A percentile compares a stretch with the other conserved stretches of the same genome.
These are phyloP conservation scores for Simalia tracyae DNA, from an alignment of 2,797 vertebrate genomes.

Conservation along the genomic window DNA sequence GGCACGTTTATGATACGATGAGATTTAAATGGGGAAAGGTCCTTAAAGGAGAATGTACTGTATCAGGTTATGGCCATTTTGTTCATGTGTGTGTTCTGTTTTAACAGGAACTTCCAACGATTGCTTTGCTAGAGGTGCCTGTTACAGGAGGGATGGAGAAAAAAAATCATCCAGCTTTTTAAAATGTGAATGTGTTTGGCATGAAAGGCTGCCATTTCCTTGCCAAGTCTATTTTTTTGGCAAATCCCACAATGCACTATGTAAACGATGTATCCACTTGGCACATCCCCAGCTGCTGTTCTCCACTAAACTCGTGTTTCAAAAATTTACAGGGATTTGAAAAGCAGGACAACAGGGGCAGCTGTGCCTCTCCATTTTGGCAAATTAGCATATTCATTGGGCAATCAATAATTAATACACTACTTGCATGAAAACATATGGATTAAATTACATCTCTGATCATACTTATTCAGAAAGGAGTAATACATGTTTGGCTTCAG, in stretches of 20 bases:
- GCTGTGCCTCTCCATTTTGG: slow-evolving; percentile 58
- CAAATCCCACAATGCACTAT: slow-evolving; percentile 65
- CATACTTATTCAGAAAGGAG: slow-evolving; percentile 44
- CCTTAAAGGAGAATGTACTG: too few species aligned
- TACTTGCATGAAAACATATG: slow-evolving; percentile 62
- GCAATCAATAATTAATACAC: slow-evolving; percentile 75
- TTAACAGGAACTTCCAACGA: too few species aligned
- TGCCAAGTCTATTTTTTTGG: not conserved
- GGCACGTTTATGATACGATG: not conserved
- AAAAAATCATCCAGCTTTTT: slow-evolving; percentile 40
- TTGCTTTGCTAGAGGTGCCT: too few species aligned
- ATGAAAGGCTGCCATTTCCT: not conserved
- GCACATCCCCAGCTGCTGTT: slow-evolving; percentile 51
- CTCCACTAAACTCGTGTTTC: slow-evolving; percentile 53
- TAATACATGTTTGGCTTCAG: slow-evolving; percentile 3
- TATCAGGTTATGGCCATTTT: too few species aligned
- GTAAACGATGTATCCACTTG: slow-evolving; percentile 45
- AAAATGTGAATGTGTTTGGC: slow-evolving; percentile 5
- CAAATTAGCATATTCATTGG: slow-evolving; percentile 74
- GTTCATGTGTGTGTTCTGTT: too few species aligned
- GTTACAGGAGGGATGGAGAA: not conserved
- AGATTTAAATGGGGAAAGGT: too few species aligned
- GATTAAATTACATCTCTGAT: slow-evolving; percentile 63
- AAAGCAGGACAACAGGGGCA: slow-evolving; percentile 61
- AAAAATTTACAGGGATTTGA: slow-evolving; percentile 70